Evolutionary conservation across 2,113 vertebrate genomes (phyloP), one percentile per base, ranked within the genome.

Genomic region (Vicugna pacos): DNA sequence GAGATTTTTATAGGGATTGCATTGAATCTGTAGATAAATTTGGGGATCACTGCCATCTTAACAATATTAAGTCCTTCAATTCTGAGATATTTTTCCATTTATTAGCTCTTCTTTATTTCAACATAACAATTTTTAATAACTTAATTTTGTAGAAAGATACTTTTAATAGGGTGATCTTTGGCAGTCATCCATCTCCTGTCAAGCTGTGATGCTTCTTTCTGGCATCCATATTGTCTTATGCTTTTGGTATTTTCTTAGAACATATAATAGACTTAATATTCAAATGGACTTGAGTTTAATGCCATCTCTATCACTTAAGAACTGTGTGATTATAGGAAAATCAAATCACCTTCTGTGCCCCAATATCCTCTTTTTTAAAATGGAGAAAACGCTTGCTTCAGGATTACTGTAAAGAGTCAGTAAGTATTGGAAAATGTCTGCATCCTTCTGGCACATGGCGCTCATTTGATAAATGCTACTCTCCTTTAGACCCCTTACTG

Each of bases 401-500:
- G 72, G 28, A 87, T 80, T 91, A 64, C 84, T 22, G 3, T 89
- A 89, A 65, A 26, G 62, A 73, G 84, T 95, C 26, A 91, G n/a
- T 91, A 93, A 95, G 4, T 79, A 84, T 48, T 75, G 28, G 52
- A 80, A 48, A 84, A 4, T 70, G 11, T 94, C 58, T 83, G 28
- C 69, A 75, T 76, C 22, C 30, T 91, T 84, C 69, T 94, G 64
- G 81, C 42, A 92, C n/a, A 73, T 15, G 6, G 1, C 64, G 8
- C 22, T 38, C 62, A 95, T 88, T 91, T 64, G 84, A 38, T 83
- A 97, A 97, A 91, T 91, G 28, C 9, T 95, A 50, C 35, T 91
- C 12, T 81, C 15, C 50, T 85, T 95, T 73, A 72, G 38, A 93
- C 10, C 4, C 72, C 14, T 93, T 22, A 30, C 3, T 79, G 22